Conservation (phyloP, 2,113 vertebrate species). For the Ptyas mucosa region DNA sequence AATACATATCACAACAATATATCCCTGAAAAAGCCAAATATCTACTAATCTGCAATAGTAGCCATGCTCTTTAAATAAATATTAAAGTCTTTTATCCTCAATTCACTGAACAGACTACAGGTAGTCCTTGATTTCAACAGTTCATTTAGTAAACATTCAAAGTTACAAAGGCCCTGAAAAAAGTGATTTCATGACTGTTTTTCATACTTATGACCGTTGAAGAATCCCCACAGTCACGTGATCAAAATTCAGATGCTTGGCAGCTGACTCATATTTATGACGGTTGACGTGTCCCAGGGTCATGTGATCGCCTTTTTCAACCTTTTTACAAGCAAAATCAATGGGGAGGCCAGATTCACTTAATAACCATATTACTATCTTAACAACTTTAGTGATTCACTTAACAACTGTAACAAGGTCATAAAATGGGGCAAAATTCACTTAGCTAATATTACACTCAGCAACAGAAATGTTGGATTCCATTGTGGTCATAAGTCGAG, state of each 20-base stretch:
- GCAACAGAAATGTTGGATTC: neutral
- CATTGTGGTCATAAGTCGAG: neutral
- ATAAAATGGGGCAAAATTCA: neutral
- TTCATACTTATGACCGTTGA: neutral
- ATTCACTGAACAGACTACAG: neutral
- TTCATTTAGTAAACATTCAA: neutral
- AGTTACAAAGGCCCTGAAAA: neutral
- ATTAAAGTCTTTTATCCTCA: neutral
- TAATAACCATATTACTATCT: neutral
- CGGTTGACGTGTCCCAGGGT: neutral
- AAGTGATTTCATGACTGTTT: neutral
- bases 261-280: neutral
- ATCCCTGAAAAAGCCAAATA: neutral
- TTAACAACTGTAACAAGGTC: neutral
- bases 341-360: neutral
- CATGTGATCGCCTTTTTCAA: neutral
- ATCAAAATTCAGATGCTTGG: neutral
- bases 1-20: neutral
- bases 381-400: neutral
- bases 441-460: neutral
- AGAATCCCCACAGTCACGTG: neutral
- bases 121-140: neutral
- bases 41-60: neutral
- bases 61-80: neutral
- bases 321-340: neutral